Evolutionary conservation across 1,140 invertebrate species (phyloP).

Genomic region (Streblospio benedicti): DNA sequence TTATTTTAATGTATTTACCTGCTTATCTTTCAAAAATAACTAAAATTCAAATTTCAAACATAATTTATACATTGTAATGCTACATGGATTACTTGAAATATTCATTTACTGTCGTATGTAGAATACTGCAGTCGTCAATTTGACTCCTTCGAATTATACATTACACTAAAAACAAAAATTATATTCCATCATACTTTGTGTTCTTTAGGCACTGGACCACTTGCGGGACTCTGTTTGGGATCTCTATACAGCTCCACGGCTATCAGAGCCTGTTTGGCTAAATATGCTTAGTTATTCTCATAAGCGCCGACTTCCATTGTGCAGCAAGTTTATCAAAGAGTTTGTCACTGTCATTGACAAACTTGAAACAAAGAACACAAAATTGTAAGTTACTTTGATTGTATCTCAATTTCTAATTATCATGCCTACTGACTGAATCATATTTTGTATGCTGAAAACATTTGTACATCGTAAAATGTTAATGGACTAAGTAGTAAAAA

Average conservation of each 20-base stretch:
- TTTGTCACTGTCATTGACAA: slow-evolving; percentile 43
- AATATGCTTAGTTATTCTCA: slow-evolving; percentile 50
- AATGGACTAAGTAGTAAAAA: neutral
- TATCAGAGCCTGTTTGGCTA: slow-evolving; percentile 61
- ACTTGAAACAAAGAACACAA: slow-evolving; percentile 67
- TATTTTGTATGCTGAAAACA: neutral
- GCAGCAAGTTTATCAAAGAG: slow-evolving; percentile 42
- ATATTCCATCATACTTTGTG: slow-evolving; percentile 20
- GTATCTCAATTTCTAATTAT: neutral
- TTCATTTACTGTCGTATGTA: neutral
- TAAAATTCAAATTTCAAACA: neutral
- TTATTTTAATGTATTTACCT: neutral
- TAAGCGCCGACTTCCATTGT: slow-evolving; percentile 37
- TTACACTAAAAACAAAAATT: slow-evolving; percentile 16
- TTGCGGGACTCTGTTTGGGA: slow-evolving; percentile 55
- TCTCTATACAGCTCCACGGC: slow-evolving; percentile 58
- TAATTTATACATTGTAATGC: neutral
- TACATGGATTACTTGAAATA: neutral
- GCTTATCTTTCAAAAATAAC: neutral
- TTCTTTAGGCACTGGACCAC: slow-evolving; percentile 38
- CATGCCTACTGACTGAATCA: slow-evolving; percentile 17
- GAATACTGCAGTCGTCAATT: neutral
- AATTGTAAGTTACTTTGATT: slow-evolving; percentile 62
- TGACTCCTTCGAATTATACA: slow-evolving; percentile 1
- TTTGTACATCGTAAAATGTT: neutral